Conservation (phyloP, 2,797 vertebrate genomes). For the Platyrinchus mystaceus region DNA sequence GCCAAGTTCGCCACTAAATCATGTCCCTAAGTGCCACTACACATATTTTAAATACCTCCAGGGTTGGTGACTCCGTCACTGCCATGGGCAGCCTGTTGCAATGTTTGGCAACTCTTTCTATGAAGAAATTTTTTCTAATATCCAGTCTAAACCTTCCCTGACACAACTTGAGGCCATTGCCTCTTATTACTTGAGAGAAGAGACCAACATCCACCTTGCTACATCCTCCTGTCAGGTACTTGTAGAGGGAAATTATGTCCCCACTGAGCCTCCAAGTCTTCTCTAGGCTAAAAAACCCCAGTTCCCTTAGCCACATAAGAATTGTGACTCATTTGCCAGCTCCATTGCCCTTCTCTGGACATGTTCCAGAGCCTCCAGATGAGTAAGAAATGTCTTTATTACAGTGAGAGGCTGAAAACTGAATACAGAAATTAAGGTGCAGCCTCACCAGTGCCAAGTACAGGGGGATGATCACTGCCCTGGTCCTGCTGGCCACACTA, state of each 20-base stretch:
- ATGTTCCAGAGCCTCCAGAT: not conserved
- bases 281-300: not conserved
- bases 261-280: not conserved
- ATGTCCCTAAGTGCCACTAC: not conserved
- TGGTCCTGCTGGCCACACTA: not conserved
- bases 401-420: not conserved
- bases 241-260: not conserved
- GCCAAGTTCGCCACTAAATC: not conserved
- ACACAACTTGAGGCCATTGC: not conserved
- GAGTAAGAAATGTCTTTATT: not conserved
- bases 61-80: not conserved
- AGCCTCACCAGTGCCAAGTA: not conserved
- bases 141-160: not conserved
- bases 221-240: not conserved
- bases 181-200: not conserved
- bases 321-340: not conserved
- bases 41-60: not conserved
- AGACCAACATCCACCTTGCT: not conserved
- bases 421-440: accelerated
- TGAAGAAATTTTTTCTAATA: not conserved
- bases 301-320: accelerated
- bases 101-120: not conserved
- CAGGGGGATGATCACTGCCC: accelerated
- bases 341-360: accelerated
- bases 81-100: not conserved